Conservation (phyloP, 2,113 vertebrate genomes). For the Machaerirhynchus nigripectus region DNA sequence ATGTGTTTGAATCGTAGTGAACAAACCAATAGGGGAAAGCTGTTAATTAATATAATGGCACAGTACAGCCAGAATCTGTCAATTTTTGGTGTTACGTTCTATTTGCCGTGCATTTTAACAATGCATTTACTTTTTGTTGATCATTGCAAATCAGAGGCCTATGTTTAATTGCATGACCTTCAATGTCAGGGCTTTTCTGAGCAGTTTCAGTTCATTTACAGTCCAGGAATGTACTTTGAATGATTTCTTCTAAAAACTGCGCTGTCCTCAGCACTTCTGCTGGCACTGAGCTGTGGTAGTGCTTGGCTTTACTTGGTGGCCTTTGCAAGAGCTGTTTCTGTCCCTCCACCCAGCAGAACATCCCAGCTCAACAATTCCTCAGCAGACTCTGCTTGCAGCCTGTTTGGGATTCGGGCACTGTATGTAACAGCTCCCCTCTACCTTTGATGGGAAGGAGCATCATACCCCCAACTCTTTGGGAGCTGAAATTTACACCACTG, state of each 20-base stretch:
- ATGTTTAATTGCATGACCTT: slow-evolving; percentile 2
- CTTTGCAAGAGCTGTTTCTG: background rate
- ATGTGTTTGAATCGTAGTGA: background rate
- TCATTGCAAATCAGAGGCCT: background rate
- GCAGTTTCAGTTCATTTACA: background rate
- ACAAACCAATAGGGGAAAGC: background rate
- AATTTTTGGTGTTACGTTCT: background rate
- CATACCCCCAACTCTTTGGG: background rate
- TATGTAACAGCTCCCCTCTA: rapidly evolving
- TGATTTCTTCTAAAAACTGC: background rate
- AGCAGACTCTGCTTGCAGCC: background rate
- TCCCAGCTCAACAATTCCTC: background rate
- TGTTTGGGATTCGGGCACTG: background rate
- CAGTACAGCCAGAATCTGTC: background rate
- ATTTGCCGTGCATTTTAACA: background rate
- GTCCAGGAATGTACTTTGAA: background rate
- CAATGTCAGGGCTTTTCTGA: background rate
- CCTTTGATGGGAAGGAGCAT: background rate
- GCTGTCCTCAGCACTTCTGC: background rate
- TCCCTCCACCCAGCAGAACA: background rate
- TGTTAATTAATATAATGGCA: background rate
- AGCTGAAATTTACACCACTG: background rate
- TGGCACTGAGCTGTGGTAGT: background rate
- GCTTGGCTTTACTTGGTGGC: background rate
- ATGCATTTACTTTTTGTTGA: background rate